Evolutionary conservation across 1,140 invertebrate genomes (phyloP).

Genomic region (Drosophila virilis): DNA sequence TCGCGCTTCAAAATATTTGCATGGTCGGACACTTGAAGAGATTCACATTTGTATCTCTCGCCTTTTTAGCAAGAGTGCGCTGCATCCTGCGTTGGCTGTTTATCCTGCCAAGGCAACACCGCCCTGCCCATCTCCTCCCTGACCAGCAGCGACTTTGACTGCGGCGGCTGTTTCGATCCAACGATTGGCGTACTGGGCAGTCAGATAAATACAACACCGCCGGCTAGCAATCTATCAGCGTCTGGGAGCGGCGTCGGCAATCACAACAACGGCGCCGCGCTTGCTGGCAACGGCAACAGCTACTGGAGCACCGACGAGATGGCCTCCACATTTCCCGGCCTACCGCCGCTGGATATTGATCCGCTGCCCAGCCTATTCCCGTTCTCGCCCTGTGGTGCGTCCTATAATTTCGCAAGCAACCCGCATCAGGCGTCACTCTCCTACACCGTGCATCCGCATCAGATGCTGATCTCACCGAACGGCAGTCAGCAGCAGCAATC

Average conservation of each 20-base stretch:
- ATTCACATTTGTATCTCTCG: conserved; percentile 5
- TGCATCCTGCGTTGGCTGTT: conserved; percentile 81
- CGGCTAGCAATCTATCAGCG: conserved; percentile 40
- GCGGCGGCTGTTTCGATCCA: conserved; percentile 81
- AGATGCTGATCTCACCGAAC: conserved; percentile 84
- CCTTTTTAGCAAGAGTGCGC: conserved; percentile 81
- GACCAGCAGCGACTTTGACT: conserved; percentile 81
- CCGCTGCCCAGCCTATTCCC: conserved; percentile 90
- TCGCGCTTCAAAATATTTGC: conserved; percentile 25
- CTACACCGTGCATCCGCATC: conserved; percentile 85
- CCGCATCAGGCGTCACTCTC: conserved; percentile 85
- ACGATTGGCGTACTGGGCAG: conserved; percentile 70
- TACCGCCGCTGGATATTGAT: conserved; percentile 90
- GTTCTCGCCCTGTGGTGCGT: conserved; percentile 89
- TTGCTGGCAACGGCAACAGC: conserved; percentile 52
- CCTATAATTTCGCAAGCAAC: conserved; percentile 86
- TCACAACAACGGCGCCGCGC: conserved; percentile 25
- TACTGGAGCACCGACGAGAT: conserved; percentile 91
- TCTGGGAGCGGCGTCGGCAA: conserved; percentile 26
- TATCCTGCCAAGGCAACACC: conserved; percentile 82
- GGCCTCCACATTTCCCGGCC: conserved; percentile 89
- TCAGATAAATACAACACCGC: conserved; percentile 68
- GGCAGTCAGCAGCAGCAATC: conserved; percentile 43
- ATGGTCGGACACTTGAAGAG: conserved; percentile 9
- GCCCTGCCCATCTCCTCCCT: conserved; percentile 79